A percentile compares a stretch with the other conserved stretches of the same genome.
phyloP scores from a whole-genome alignment of 1,140 invertebrate species.

The Temnothorax nylanderi region DNA sequence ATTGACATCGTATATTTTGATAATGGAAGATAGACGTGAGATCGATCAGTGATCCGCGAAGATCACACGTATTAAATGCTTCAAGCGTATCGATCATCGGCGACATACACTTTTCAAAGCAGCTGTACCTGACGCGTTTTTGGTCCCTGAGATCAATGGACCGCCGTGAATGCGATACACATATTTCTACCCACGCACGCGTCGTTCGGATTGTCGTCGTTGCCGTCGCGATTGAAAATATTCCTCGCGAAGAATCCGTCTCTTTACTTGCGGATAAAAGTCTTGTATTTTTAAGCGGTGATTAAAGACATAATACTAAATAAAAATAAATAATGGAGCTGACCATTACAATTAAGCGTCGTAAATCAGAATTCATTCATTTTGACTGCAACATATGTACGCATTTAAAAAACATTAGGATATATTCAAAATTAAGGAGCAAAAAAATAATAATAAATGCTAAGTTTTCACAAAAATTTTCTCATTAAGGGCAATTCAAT shows the following conservation, averaged over 20 bases:
- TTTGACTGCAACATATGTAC: not conserved
- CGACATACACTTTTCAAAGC: constrained; percentile 64
- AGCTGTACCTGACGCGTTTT: constrained; percentile 73
- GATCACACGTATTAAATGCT: constrained; percentile 9
- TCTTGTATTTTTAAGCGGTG: not conserved
- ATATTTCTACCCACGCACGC: constrained; percentile 76
- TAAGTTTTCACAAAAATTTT: not conserved
- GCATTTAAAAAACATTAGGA: not conserved
- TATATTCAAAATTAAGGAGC: not conserved
- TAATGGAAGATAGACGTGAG: not conserved
- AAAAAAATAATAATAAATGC: not conserved
- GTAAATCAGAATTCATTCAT: constrained; percentile 2
- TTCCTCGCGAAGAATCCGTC: not conserved
- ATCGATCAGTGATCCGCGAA: constrained; percentile 16
- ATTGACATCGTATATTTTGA: constrained; percentile 21
- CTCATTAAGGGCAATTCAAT: not conserved
- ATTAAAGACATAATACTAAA: not conserved
- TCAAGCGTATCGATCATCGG: constrained; percentile 63
- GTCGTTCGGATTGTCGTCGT: constrained; percentile 64
- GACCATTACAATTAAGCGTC: not conserved
- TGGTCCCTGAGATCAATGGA: constrained; percentile 69
- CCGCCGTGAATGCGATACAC: constrained; percentile 67
- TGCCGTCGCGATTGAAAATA: constrained; percentile 27
- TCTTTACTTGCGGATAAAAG: constrained; percentile 2
- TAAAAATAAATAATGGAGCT: constrained; percentile 12